Evolutionary conservation across 2,888 invertebrate genomes (phyloP).

Genomic region (Pseudococcus viburni): DNA sequence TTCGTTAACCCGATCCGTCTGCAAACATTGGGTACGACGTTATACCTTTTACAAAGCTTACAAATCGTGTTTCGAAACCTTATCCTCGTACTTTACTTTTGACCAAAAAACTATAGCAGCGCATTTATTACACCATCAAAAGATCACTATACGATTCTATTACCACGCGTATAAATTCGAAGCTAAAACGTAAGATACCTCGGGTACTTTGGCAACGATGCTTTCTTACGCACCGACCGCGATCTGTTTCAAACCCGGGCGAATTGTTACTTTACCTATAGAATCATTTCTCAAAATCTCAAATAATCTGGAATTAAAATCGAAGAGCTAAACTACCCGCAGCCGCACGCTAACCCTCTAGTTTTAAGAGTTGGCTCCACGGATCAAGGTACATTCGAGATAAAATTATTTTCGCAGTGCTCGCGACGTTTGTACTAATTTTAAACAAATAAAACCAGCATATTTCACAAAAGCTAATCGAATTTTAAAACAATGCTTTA

Average conservation of each 20-base stretch:
- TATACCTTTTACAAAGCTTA: neutral
- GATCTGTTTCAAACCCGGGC: neutral
- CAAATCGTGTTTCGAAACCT: neutral
- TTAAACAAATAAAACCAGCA: slow-evolving; percentile 29
- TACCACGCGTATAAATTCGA: neutral
- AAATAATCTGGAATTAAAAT: slow-evolving; percentile 1
- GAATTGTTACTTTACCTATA: neutral
- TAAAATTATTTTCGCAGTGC: neutral
- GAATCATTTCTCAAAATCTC: neutral
- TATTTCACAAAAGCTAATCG: slow-evolving; percentile 25
- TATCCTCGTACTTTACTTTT: neutral
- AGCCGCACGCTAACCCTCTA: neutral
- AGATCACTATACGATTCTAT: neutral
- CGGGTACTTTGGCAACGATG: neutral
- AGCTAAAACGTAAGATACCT: neutral
- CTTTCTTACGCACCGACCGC: neutral
- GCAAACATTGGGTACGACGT: neutral
- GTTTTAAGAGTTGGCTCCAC: too few species aligned
- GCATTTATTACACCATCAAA: neutral
- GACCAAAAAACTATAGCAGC: neutral
- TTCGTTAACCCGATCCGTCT: neutral
- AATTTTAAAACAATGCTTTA: slow-evolving; percentile 46
- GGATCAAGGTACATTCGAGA: neutral
- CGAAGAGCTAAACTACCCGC: neutral
- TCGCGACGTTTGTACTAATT: slow-evolving; percentile 9